These are phyloP conservation scores for Halictus quadricinctus DNA, from an alignment of 2,888 invertebrate species.

Conservation along the genomic window DNA sequence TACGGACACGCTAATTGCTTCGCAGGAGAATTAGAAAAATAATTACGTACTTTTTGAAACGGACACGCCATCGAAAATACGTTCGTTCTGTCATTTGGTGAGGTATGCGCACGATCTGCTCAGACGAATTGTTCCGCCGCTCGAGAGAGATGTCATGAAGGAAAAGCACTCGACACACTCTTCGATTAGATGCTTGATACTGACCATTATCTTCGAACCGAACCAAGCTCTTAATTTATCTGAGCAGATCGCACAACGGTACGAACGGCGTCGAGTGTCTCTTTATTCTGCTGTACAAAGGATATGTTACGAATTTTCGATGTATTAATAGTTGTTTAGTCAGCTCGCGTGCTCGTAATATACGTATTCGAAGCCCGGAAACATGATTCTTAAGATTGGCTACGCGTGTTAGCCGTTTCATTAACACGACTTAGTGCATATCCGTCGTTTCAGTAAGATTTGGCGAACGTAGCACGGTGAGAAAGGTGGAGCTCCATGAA, in stretches of 20 bases:
- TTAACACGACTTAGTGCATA: conserved; percentile 23
- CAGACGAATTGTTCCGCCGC: conserved; percentile 31
- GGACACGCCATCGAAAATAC: conserved; percentile 50
- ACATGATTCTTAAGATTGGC: conserved; percentile 25
- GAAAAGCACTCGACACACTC: conserved; percentile 54
- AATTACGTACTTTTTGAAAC: conserved; percentile 56
- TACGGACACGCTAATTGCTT: background rate
- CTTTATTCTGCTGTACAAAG: conserved; percentile 48
- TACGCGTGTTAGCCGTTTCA: conserved; percentile 19
- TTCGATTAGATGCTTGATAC: conserved; percentile 59
- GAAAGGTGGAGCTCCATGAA: conserved; percentile 12
- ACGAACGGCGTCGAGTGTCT: conserved; percentile 42
- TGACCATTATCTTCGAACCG: conserved; percentile 57
- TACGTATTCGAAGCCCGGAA: conserved; percentile 33
- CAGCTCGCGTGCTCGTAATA: conserved; percentile 34
- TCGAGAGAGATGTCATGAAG: conserved; percentile 52
- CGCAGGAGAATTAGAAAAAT: conserved; percentile 30
- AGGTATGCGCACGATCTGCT: conserved; percentile 41
- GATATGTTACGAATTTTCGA: conserved; percentile 41
- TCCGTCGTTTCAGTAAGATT: conserved; percentile 23
- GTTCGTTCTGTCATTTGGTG: conserved; percentile 56
- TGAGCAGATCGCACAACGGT: conserved; percentile 52
- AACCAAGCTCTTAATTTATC: conserved; percentile 58
- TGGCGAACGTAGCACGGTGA: conserved; percentile 11
- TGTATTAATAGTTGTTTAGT: conserved; percentile 53